Base-by-base conservation (phyloP, 1,140 invertebrate genomes). In the Scaptomyza graminum region DNA sequence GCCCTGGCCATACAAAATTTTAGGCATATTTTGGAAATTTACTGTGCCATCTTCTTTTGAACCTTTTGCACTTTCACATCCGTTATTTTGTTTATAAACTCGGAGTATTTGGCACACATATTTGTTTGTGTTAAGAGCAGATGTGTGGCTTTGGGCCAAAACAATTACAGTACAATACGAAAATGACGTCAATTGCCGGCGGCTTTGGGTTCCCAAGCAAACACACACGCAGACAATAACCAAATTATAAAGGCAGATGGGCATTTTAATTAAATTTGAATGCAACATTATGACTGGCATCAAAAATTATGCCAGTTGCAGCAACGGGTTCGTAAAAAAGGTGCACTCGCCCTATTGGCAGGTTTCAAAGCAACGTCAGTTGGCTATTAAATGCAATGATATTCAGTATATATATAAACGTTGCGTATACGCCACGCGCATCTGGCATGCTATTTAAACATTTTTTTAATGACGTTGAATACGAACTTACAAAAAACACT, bases 261-360 rank as follows among this genome's bases (percentile, higher is more conserved):
- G 54, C 43, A 43, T 55, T 70, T 87, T 88, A 83, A 87, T 87
- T 88, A 88, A 88, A 88, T 79, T 88, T 79, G 62, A 60, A 72
- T 88, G 39, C 55, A 64, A 62, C 50, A 82, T 69, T 74, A 49
- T 9, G 59, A 49, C 18, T 54, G 37, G 37, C 67, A 59, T 71
- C 52, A 69, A 76, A 81, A 69, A 51, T 75, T 56, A 75, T 81
- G 70, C 54, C 52, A 60, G 43, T 56, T 47, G 69, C 57, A 55
- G 44, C 56, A 60, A 62, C 44, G 62, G 77, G 76, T 60, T 31
- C 3, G 5, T 25, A 7, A 31, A 31, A 44, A 31, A 47, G 73
- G 46, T 57, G 56, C 41, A 64, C 56, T 44, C 65, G 63, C 54
- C 25, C 47, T 46, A 63, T 64, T 65, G 52, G 16, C 43, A 12